Evolutionary conservation across 2,113 vertebrate genomes (phyloP).

Genomic region (Coryphaenoides rupestris): DNA sequence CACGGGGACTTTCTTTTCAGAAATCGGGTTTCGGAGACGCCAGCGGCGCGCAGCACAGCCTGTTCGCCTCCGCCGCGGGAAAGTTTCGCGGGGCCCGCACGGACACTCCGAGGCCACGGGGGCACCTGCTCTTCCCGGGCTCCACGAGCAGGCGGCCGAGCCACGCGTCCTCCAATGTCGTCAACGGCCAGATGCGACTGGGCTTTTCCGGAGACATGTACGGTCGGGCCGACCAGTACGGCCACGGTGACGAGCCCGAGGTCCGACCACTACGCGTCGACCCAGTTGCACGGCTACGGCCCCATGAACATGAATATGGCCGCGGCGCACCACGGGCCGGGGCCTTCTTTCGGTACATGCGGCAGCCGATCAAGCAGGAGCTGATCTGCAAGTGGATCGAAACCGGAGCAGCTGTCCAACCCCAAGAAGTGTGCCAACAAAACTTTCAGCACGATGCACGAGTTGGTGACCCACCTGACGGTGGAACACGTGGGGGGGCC

Average conservation of each 20-base stretch:
- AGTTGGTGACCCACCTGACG: constrained; percentile 91
- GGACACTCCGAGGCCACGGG: constrained; percentile 94
- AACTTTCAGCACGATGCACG: constrained; percentile 97
- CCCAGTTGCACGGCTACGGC: constrained; percentile 95
- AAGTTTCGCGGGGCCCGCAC: constrained; percentile 88
- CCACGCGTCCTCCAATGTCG: constrained; percentile 94
- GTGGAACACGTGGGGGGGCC: constrained; percentile 93
- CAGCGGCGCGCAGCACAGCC: constrained; percentile 91
- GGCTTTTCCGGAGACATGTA: constrained; percentile 99
- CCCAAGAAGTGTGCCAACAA: constrained; percentile 98
- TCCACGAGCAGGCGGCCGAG: constrained; percentile 93
- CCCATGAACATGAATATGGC: constrained; percentile 99
- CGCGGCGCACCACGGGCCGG: constrained; percentile 94
- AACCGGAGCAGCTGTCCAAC: constrained; percentile 91
- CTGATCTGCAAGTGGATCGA: constrained; percentile 99
- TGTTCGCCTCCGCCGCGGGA: constrained; percentile 87
- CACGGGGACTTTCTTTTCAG: constrained; percentile 98
- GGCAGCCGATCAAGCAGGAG: constrained; percentile 96
- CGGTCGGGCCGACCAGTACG: constrained; percentile 93
- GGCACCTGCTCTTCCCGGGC: constrained; percentile 98
- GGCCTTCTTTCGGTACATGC: constrained; percentile 97
- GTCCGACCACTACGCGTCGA: constrained; percentile 94
- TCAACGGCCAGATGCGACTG: constrained; percentile 96
- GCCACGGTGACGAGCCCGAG: constrained; percentile 95
- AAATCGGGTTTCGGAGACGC: constrained; percentile 97